Evolutionary conservation across 2,797 vertebrate species (phyloP), one percentile per base, ranked within the genome.

Genomic region (Xyrichtys novacula): DNA sequence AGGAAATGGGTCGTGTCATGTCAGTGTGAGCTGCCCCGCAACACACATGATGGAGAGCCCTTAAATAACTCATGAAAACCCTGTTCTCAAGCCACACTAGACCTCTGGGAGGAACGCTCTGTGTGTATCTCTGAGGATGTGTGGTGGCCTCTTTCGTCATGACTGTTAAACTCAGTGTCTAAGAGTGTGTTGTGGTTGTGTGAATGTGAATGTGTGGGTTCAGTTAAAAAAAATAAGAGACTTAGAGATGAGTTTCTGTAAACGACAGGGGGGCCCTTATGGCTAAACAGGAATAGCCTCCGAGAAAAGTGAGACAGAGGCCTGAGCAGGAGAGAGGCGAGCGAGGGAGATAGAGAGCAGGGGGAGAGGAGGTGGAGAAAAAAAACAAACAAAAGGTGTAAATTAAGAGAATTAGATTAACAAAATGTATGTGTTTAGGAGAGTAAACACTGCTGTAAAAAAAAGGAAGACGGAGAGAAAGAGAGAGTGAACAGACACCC

Each of bases 1-100:
- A 73, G 79, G 82, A 87, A 87, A 89, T 88, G 77, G 89, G 74
- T 83, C 69, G 34, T 85, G 88, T 87, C 82, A 68, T 88, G 85
- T 91, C 61, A 76, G 76, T 25, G 73, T 52, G 68, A 84, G 78
- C 74, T 39, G 28, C 50, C 74, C 72, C 25, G 15, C 65, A 78
- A 79, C 63, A 57, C 42, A 42, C 81, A 66, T 86, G 85, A 91
- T 71, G 57, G 71, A 90, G 76, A 57, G 71, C 34, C 48, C 68
- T 89, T 92, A 89, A 93, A 93, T 93, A 92, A 89, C 79, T 85
- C 81, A 90, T 89, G 86, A 83, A 89, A 90, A 75, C 55, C 56
- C 75, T 70, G 76, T 79, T 88, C 78, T 84, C 75, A 72, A 48
- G 58, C 83, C 76, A 66, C 84, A 81, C 63, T 54, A 44, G 60